Conservation (phyloP, 2,113 vertebrate genomes). For the Chrysemys picta region DNA sequence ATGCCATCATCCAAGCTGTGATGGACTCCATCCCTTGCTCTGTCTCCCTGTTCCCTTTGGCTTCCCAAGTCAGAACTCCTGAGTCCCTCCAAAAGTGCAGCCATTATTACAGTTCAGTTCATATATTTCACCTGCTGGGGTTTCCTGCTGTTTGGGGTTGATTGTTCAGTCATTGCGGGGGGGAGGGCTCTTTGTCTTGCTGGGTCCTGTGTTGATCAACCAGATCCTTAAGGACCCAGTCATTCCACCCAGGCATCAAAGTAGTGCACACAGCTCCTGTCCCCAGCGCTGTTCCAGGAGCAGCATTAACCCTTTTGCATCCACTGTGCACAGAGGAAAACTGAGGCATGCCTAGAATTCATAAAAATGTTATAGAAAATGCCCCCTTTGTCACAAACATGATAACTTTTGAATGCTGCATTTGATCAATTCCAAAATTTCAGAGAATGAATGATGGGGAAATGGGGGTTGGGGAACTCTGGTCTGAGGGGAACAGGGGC, state of each 20-base stretch:
- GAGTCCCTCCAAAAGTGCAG: not conserved
- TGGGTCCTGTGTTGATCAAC: not conserved
- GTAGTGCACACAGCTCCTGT: not conserved
- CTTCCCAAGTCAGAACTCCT: not conserved
- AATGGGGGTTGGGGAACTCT: not conserved
- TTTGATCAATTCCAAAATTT: not conserved
- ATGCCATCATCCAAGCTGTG: not conserved
- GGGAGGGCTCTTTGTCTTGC: not conserved
- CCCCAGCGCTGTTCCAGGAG: not conserved
- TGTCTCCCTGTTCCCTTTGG: not conserved
- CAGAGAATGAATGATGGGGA: too few species aligned
- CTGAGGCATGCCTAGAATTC: not conserved
- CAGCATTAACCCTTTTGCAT: not conserved
- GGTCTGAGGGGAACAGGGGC: not conserved
- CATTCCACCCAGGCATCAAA: not conserved
- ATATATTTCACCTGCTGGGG: not conserved
- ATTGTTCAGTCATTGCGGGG: not conserved
- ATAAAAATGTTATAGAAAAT: not conserved
- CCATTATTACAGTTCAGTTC: not conserved
- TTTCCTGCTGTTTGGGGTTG: not conserved
- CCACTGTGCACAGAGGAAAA: not conserved
- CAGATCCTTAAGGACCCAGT: not conserved
- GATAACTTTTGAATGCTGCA: too few species aligned
- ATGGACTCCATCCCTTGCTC: not conserved
- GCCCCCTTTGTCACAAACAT: too few species aligned